A percentile compares a stretch with the other conserved stretches of the same genome.
Evolutionary conservation across 2,797 vertebrate species (phyloP).

Genomic region (Scomberomorus guttatus): DNA sequence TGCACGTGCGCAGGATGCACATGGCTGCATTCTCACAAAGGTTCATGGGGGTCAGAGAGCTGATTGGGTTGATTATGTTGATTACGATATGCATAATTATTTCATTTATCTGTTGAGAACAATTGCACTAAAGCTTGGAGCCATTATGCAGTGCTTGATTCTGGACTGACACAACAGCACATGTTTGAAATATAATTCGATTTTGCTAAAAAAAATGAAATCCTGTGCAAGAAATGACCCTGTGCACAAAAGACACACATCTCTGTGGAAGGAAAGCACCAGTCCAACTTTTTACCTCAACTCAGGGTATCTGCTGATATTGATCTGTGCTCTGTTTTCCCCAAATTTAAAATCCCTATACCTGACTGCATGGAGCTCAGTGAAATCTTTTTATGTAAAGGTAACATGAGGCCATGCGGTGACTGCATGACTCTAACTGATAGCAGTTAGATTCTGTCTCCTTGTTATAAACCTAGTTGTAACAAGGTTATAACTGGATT

Average conservation of each 20-base stretch:
- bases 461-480: too few relatives aligned
- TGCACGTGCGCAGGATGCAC: conserved; percentile 17
- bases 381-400: neutral
- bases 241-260: neutral
- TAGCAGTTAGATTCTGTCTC: too few relatives aligned
- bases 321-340: neutral
- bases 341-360: neutral
- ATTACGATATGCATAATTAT: conserved; percentile 64
- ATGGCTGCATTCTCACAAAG: conserved; percentile 40
- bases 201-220: conserved; percentile 1
- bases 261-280: too few relatives aligned
- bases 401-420: neutral
- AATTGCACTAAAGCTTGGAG: conserved; percentile 20
- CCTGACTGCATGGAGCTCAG: neutral
- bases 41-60: conserved; percentile 55
- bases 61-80: conserved; percentile 72
- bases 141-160: conserved; percentile 32
- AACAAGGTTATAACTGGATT: too few relatives aligned
- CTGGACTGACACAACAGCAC: neutral
- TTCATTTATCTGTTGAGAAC: conserved; percentile 39
- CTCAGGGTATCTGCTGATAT: too few relatives aligned
- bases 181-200: conserved; percentile 12
- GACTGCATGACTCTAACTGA: too few relatives aligned
- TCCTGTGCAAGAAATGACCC: neutral
- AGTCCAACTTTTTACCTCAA: too few relatives aligned